A percentile compares a stretch with the other conserved stretches of the same genome.
Evolutionary conservation across 2,797 vertebrate genomes (phyloP).

Genomic region (Agapornis canus): DNA sequence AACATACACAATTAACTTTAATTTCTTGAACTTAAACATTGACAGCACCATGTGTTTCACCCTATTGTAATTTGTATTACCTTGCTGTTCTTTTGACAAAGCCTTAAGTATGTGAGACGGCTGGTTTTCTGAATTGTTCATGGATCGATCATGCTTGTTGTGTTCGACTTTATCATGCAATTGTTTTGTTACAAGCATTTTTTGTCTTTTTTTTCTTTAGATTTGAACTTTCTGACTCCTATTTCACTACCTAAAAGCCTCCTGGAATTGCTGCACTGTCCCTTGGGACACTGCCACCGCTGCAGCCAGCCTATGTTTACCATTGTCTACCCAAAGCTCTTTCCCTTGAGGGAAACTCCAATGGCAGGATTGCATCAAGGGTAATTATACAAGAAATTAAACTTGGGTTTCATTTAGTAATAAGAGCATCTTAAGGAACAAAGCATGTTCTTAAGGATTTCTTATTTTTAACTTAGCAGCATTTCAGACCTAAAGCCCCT

Average conservation of each 20-base stretch:
- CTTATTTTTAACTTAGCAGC: background rate
- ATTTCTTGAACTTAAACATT: background rate
- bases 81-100: background rate
- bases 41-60: background rate
- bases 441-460: background rate
- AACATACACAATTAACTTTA: background rate
- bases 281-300: conserved; percentile 94
- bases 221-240: conserved; percentile 82
- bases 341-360: conserved; percentile 91
- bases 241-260: conserved; percentile 90
- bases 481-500: background rate
- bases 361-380: conserved; percentile 95
- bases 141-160: background rate
- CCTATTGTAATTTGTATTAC: background rate
- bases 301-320: conserved; percentile 98
- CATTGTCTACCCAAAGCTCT: conserved; percentile 94
- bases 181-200: background rate
- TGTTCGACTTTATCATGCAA: background rate
- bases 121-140: background rate
- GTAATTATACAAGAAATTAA: conserved; percentile 78
- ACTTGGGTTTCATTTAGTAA: conserved; percentile 9
- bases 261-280: conserved; percentile 89
- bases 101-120: background rate
- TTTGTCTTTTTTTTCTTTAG: conserved; percentile 75
- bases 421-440: background rate